phyloP scores from a whole-genome alignment of 2,888 invertebrate genomes.

The Patella depressa region DNA sequence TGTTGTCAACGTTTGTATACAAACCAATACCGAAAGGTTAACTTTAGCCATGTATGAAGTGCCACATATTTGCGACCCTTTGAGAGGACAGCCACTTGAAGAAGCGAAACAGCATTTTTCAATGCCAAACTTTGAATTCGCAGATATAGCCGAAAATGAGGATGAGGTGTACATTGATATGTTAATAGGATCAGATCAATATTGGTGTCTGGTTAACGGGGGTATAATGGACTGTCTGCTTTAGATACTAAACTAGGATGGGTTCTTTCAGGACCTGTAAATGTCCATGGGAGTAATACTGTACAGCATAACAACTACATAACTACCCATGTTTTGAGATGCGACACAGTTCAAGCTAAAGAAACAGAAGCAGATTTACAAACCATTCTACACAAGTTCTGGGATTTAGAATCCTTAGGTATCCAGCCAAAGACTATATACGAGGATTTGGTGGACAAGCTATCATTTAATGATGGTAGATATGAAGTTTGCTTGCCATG shows the following conservation, averaged over 20 bases:
- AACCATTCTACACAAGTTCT: too few species aligned
- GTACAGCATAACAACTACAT: background rate
- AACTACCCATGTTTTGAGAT: slow-evolving; percentile 10
- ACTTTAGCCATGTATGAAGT: background rate
- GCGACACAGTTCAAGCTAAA: background rate
- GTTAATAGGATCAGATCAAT: background rate
- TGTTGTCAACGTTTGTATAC: background rate
- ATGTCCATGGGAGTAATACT: background rate
- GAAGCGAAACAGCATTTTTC: background rate
- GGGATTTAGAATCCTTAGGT: too few species aligned
- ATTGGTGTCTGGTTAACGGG: background rate
- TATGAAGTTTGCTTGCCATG: too few species aligned
- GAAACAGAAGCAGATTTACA: too few species aligned
- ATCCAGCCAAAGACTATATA: too few species aligned
- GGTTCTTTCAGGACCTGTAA: background rate
- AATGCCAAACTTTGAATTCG: background rate
- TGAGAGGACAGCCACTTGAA: background rate
- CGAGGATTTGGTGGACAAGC: too few species aligned
- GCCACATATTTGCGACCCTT: background rate
- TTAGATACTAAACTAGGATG: background rate
- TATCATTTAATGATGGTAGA: too few species aligned
- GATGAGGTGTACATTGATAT: slow-evolving; percentile 3
- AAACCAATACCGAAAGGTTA: background rate
- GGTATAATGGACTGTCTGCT: background rate
- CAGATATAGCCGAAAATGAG: background rate